Evolutionary conservation across 2,113 vertebrate species (phyloP).

Genomic region (Mastomys coucha): DNA sequence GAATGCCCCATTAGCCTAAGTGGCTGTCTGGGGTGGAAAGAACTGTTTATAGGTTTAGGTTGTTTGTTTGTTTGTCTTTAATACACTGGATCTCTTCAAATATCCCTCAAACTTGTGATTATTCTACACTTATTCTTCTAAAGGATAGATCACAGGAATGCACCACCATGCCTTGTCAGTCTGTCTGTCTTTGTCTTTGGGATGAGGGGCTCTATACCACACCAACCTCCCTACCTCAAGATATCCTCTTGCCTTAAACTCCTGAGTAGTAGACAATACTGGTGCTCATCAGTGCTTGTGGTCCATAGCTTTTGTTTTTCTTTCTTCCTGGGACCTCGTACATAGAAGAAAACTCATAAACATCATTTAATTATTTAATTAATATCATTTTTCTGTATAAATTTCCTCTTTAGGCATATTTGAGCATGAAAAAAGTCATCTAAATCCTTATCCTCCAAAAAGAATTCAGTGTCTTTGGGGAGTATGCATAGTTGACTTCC

Average conservation of each 20-base stretch:
- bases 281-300: not conserved
- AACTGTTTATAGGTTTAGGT: not conserved
- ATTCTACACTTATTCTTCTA: not conserved
- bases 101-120: not conserved
- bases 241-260: not conserved
- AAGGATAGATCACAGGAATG: not conserved
- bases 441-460: not conserved
- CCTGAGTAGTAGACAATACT: not conserved
- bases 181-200: not conserved
- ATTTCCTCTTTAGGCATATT: slow-evolving; percentile 9
- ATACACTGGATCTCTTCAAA: not conserved
- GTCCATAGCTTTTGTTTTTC: not conserved
- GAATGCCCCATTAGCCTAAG: not conserved
- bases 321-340: not conserved
- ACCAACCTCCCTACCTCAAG: not conserved
- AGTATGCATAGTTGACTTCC: not conserved
- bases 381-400: not conserved
- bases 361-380: not conserved
- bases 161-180: not conserved
- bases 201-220: not conserved
- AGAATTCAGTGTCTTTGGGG: not conserved
- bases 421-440: not conserved
- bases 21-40: not conserved
- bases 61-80: not conserved
- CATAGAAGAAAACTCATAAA: not conserved